A percentile compares a stretch with the other conserved stretches of the same genome.
Conservation (phyloP, 1,140 invertebrate genomes). For the Anoplophora glabripennis region DNA sequence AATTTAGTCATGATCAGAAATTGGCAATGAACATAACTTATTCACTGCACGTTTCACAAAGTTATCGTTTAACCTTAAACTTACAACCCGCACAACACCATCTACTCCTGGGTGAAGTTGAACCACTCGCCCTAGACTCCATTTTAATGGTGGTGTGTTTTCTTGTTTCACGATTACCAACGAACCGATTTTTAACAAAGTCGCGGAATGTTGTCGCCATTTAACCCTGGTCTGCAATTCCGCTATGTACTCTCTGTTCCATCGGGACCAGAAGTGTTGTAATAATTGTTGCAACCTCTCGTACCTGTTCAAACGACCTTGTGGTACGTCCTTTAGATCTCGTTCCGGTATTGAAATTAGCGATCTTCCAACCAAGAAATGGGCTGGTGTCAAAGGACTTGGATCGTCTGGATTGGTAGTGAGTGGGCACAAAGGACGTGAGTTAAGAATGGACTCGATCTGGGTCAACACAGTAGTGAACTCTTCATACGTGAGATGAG, state of each 20-base stretch:
- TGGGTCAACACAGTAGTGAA: slow-evolving; percentile 12
- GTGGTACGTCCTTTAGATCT: slow-evolving; percentile 5
- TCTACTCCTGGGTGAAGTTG: too few relatives aligned
- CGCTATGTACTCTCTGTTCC: slow-evolving; percentile 40
- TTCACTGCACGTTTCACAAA: too few relatives aligned
- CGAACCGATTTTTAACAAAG: slow-evolving; percentile 1
- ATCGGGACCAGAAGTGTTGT: slow-evolving; percentile 17
- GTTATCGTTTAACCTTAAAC: too few relatives aligned
- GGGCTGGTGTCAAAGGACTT: slow-evolving; percentile 9
- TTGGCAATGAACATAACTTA: too few relatives aligned
- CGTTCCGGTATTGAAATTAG: slow-evolving; percentile 12
- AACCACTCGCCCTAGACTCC: too few relatives aligned
- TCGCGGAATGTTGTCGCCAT: slow-evolving; percentile 1
- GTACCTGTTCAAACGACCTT: slow-evolving; percentile 9
- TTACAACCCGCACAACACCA: too few relatives aligned
- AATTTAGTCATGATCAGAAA: not conserved
- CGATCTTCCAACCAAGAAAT: slow-evolving; percentile 17
- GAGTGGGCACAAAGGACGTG: slow-evolving; percentile 10
- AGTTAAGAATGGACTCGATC: slow-evolving; percentile 14
- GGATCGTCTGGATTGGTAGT: slow-evolving; percentile 14
- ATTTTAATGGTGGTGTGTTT: not conserved
- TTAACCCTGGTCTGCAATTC: slow-evolving; percentile 23
- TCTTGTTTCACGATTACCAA: slow-evolving; percentile 14
- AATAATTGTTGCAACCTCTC: slow-evolving; percentile 10
- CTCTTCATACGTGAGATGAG: slow-evolving; percentile 16